Conservation (phyloP, 2,797 vertebrate genomes). For the Sparus aurata region DNA sequence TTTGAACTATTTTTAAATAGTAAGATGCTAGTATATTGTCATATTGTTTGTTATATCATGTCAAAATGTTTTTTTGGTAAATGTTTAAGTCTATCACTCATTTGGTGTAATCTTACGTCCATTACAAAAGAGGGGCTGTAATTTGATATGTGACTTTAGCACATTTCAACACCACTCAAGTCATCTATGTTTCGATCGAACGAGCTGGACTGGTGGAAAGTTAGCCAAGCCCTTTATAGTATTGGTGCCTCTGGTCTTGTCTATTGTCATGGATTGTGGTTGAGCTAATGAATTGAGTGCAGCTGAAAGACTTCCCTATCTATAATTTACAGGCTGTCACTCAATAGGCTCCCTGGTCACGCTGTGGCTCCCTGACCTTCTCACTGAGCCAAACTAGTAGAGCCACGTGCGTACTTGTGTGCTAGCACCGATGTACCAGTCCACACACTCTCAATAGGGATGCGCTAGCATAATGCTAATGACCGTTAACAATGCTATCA, state of each 20-base stretch:
- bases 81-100: not conserved
- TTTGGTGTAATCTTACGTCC: not conserved
- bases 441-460: conserved; percentile 9
- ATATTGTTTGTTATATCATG: not conserved
- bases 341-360: conserved; percentile 60
- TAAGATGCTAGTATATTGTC: too few relatives aligned
- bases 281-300: conserved; percentile 71
- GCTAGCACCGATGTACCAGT: conserved; percentile 19
- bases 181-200: conserved; percentile 16
- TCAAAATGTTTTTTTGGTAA: not conserved
- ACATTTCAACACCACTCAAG: conserved; percentile 9
- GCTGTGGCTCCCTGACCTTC: conserved; percentile 70
- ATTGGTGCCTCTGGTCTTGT: conserved; percentile 21
- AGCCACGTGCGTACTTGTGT: conserved; percentile 22
- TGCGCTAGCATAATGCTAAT: conserved; percentile 40
- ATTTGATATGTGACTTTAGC: conserved; percentile 26
- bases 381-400: conserved; percentile 42
- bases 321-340: conserved; percentile 76
- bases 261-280: conserved; percentile 46
- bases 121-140: not conserved
- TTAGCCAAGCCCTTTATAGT: conserved; percentile 32
- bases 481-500: conserved; percentile 31
- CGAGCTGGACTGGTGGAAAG: conserved; percentile 35
- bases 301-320: conserved; percentile 69
- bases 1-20: not conserved